A percentile compares a stretch with the other conserved stretches of the same genome.
Conservation (phyloP, 1,140 invertebrate species). For the Agrilus planipennis region DNA sequence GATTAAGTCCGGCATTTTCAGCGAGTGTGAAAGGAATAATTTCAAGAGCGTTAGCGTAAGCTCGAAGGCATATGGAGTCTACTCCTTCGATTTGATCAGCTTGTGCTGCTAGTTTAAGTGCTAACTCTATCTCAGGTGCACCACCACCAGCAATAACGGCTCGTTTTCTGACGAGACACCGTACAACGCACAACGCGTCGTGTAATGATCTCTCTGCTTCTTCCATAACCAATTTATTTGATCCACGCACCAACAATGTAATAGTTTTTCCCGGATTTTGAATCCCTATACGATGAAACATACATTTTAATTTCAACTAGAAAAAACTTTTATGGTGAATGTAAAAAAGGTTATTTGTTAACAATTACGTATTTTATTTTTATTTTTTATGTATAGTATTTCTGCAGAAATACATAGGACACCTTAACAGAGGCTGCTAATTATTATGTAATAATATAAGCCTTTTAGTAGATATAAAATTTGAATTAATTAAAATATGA, state of each 20-base stretch:
- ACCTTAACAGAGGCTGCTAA: no score
- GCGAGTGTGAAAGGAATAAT: slow-evolving; percentile 95
- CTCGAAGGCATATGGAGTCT: slow-evolving; percentile 88
- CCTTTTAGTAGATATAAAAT: no score
- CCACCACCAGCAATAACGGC: slow-evolving; percentile 91
- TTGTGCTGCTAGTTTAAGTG: slow-evolving; percentile 69
- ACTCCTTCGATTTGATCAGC: slow-evolving; percentile 79
- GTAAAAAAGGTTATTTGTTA: no score
- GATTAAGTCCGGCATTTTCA: slow-evolving; percentile 99
- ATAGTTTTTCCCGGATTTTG: slow-evolving; percentile 82
- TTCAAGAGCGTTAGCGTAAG: slow-evolving; percentile 93
- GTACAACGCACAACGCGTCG: slow-evolving; percentile 95
- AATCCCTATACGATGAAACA: slow-evolving; percentile 52
- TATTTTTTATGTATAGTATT: no score
- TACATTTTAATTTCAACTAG: slow-evolving; percentile 8
- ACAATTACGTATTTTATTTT: no score
- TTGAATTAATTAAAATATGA: not conserved
- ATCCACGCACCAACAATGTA: slow-evolving; percentile 87
- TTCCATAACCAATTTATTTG: slow-evolving; percentile 93
- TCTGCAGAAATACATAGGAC: no score
- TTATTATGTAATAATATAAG: no score
- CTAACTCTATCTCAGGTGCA: slow-evolving; percentile 92
- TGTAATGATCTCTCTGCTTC: slow-evolving; percentile 94
- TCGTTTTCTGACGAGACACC: slow-evolving; percentile 83
- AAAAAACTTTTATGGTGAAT: no score